Base-by-base conservation (phyloP, 2,888 invertebrate species). In the Brachyptera risi region DNA sequence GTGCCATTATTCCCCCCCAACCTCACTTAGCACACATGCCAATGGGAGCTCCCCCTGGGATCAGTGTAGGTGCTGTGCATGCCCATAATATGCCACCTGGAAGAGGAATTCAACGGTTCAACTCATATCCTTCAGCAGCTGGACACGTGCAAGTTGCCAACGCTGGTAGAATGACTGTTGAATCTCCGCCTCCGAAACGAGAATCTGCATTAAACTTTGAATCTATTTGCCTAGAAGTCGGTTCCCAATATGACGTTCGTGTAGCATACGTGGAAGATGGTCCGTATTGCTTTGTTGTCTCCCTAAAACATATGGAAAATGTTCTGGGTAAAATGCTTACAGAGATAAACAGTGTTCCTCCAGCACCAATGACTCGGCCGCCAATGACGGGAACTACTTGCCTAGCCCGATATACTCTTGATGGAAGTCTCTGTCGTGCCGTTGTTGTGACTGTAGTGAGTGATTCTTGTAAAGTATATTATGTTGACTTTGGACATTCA, bases 261-360 rank as follows among this genome's bases (percentile, higher is more conserved):
- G 83, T 91, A 1, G 89, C 90, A 19, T 87, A 81, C 73, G 86
- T 90, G 17, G 88, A 89, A 68, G 90, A 92, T 70, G 91, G 91
- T 0, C 90, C 90, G 3, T 83, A 84, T 65, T 76, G 86, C 59
- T 92, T 92, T 76, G 87, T 87, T 26, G 83, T 90, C 4, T 90
- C 91, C 69, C 73, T 90, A 24, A 80, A 82, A 68, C 78, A 79
- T 50, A 81, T 82, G 67, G 82, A 81, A 65, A 78, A 79, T 13
- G 79, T 79, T 65, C 73, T 91, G 13, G 81, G 82, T 51, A 78
- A 79, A n/a, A 80, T 91, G 76, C 89, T 88, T 86, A 81, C 79
- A 58, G 83, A 86, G 40, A 84, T 91, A 49, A 88, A 88, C 70
- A 78, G 72, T n/a, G 78, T 79, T 1, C 68, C 70, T 2, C 76